Conservation (phyloP, 2,797 vertebrate species). For the Sandelia bainsii region DNA sequence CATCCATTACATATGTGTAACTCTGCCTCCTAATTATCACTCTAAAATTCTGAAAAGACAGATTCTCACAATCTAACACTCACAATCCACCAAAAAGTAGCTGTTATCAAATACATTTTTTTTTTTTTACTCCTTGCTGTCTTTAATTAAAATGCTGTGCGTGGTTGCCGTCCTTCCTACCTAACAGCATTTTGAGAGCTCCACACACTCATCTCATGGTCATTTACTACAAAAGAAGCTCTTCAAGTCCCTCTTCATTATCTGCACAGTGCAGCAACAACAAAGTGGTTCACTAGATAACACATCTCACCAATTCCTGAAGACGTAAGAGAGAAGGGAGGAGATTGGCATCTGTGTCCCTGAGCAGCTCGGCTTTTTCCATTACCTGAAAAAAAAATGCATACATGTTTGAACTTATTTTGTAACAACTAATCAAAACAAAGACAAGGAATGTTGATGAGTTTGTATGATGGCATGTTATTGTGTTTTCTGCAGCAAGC, state of each 20-base stretch:
- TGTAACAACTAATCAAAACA: not conserved
- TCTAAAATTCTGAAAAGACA: conserved; percentile 25
- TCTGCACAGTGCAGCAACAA: conserved; percentile 34
- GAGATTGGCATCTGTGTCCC: conserved; percentile 92
- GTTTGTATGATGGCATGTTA: not conserved
- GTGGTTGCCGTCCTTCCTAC: conserved; percentile 21
- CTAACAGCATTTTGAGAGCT: conserved; percentile 25
- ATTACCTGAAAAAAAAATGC: conserved; percentile 86
- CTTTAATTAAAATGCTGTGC: conserved; percentile 54
- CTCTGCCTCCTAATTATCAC: conserved; percentile 42
- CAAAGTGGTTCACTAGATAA: conserved; percentile 24
- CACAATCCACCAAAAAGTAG: conserved; percentile 16
- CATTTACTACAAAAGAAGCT: conserved; percentile 39
- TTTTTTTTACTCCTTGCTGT: conserved; percentile 12
- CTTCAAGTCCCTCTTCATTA: conserved; percentile 37
- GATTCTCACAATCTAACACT: conserved; percentile 24
- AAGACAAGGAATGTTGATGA: not conserved
- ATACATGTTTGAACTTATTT: not conserved
- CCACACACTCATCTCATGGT: conserved; percentile 52
- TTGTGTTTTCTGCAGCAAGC: not conserved
- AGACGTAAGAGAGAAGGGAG: conserved; percentile 94
- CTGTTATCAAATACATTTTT: conserved; percentile 19
- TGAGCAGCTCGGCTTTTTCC: conserved; percentile 93
- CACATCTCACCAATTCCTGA: conserved; percentile 92
- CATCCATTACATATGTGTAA: conserved; percentile 7